Percentiles rank a stretch among this genome's conserved stretches.
Conservation (phyloP, 2,113 vertebrate species). For the Ramphastos sulfuratus region DNA sequence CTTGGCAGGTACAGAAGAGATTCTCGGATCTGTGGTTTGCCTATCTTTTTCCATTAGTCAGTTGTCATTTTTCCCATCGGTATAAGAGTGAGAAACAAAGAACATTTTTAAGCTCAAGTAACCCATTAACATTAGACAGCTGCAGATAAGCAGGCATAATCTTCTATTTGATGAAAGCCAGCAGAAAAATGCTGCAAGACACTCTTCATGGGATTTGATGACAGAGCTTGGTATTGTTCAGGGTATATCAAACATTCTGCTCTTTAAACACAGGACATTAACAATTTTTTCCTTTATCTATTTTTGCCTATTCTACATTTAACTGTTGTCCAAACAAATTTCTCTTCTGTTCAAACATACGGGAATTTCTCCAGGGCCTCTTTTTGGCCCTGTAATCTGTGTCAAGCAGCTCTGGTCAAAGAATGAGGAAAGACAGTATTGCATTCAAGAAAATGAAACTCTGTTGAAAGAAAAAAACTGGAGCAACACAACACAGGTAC, state of each 20-base stretch:
- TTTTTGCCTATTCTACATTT: background rate
- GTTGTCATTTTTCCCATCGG: background rate
- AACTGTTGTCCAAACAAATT: background rate
- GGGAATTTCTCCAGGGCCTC: background rate
- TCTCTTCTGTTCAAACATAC: background rate
- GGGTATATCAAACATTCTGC: background rate
- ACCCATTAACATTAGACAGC: background rate
- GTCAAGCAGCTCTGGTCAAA: background rate
- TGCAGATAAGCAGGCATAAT: background rate
- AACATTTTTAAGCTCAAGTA: background rate
- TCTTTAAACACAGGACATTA: background rate
- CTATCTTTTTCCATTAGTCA: background rate
- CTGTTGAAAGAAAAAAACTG: background rate
- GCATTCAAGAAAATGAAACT: background rate
- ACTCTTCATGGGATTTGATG: background rate
- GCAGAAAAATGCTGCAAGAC: background rate
- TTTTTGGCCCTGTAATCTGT: background rate
- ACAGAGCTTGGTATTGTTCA: background rate
- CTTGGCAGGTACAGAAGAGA: background rate
- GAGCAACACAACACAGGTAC: background rate
- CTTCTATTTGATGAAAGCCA: background rate
- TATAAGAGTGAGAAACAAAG: background rate
- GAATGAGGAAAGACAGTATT: background rate
- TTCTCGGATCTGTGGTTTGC: background rate
- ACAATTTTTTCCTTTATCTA: background rate